Evolutionary conservation across 2,113 vertebrate species (phyloP).

Genomic region (Rhynchomys soricoides): DNA sequence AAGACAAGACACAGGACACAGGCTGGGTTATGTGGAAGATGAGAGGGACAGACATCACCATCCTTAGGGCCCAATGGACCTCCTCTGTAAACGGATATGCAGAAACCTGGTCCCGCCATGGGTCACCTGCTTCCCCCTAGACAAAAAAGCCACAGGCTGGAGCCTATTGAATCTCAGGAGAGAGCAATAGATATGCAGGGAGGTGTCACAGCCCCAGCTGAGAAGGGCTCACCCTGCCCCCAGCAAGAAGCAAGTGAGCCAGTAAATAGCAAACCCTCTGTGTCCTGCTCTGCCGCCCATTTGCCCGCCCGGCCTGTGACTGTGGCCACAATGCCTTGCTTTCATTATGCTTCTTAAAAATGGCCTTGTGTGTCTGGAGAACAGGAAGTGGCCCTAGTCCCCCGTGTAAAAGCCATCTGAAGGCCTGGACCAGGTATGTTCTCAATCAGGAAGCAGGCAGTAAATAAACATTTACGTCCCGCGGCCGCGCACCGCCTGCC

Average conservation of each 20-base stretch:
- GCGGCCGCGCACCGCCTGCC: slow-evolving; percentile 86
- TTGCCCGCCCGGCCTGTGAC: slow-evolving; percentile 60
- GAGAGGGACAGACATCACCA: accelerated
- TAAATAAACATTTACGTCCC: slow-evolving; percentile 91
- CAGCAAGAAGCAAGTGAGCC: background rate
- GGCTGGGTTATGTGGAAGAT: background rate
- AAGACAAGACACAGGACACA: accelerated
- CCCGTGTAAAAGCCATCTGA: slow-evolving; percentile 89
- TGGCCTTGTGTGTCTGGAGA: slow-evolving; percentile 85
- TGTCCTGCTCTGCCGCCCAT: background rate
- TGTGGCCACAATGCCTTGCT: slow-evolving; percentile 84
- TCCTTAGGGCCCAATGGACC: too few species aligned
- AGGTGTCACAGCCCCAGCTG: background rate
- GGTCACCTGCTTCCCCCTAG: background rate
- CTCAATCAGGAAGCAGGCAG: slow-evolving; percentile 91
- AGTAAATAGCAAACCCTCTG: background rate
- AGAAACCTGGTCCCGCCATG: background rate
- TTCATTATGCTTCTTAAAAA: slow-evolving; percentile 85
- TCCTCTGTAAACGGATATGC: accelerated
- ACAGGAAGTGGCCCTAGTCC: slow-evolving; percentile 89
- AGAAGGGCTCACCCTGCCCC: background rate
- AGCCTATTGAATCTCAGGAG: background rate
- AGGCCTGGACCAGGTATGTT: slow-evolving; percentile 89
- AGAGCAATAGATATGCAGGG: background rate
- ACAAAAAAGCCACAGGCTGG: background rate